Conservation (phyloP, 2,888 invertebrate species). For the Imbricaverruca yamaguchii region DNA sequence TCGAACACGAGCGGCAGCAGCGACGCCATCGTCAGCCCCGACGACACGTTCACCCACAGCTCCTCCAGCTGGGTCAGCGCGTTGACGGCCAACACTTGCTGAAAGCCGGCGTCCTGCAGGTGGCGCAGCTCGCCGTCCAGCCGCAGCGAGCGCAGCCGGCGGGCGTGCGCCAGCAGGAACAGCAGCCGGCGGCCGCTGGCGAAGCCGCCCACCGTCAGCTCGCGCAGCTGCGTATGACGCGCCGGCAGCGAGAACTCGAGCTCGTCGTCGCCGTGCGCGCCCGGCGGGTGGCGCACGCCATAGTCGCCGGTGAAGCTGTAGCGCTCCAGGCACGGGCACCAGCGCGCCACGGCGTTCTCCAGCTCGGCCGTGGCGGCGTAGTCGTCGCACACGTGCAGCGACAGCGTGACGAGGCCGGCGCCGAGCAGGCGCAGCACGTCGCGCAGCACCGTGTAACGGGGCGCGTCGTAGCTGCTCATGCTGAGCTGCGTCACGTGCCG, state of each 20-base stretch:
- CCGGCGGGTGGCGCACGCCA: constrained; percentile 25
- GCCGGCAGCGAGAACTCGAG: constrained; percentile 28
- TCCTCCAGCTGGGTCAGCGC: background rate
- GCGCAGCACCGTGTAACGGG: constrained; percentile 25
- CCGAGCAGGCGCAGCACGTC: constrained; percentile 29
- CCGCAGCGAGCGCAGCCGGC: constrained; percentile 25
- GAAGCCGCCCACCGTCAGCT: constrained; percentile 28
- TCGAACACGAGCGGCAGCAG: background rate
- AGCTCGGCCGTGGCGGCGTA: constrained; percentile 23
- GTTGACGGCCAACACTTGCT: background rate
- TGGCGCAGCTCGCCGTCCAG: constrained; percentile 31
- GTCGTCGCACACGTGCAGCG: constrained; percentile 31
- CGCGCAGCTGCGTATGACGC: constrained; percentile 28
- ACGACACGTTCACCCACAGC: background rate
- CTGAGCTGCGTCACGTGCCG: constrained; percentile 25
- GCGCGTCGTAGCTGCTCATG: constrained; percentile 28
- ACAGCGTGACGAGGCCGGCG: constrained; percentile 25
- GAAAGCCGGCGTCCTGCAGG: constrained; percentile 31
- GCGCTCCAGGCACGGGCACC: constrained; percentile 27
- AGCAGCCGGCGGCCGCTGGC: constrained; percentile 28
- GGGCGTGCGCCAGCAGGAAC: constrained; percentile 28
- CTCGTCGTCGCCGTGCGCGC: constrained; percentile 27
- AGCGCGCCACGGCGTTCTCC: constrained; percentile 29
- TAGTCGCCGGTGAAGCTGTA: constrained; percentile 29
- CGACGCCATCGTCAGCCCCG: background rate